Base-by-base conservation (phyloP, 2,888 invertebrate species). In the Pristionchus mayeri region DNA sequence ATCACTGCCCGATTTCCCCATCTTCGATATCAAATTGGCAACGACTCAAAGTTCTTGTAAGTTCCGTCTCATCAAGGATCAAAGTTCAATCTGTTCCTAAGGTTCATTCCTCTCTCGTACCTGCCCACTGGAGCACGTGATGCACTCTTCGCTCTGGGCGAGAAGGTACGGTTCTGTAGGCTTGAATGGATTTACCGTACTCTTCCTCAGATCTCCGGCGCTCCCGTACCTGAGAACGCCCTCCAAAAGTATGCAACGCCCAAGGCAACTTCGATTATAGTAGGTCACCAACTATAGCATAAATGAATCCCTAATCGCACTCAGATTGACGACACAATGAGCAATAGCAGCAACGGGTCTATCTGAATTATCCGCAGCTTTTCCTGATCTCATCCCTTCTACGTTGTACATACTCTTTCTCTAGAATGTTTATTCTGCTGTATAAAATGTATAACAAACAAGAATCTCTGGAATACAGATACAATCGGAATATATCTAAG, bases 1-100 rank as follows among this genome's bases (percentile, higher is more conserved):
- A 85, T 91, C 18, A 91, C 91, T 6, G 87, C 91, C 18, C 52
- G 84, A 11, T 84, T 52, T 24, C 84, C 84, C 16, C 84, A 54
- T 37, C 75, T 75, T 24, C 48, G 84, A 50, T 84, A 84, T 40
- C 84, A 84, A n/a, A 75, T 84, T 34, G 84, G 84, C 30, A 84
- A 40, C 24, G 84, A 84, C 48, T 71, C 84, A 37, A 71, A 52
- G 30, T 84, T 71, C 40, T 16, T 71, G 84, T 84, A 52, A 67
- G 75, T 18, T 13, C 34, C 27, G 40, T 6, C 37, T 37, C 9
- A 16, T 57, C 24, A 30, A 21, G 24, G 37, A 80, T 80, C 40
- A 40, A 82, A 82, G 82, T 44, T 60, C 52, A 48, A 57, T 3
- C 16, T 18, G 7, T 48, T 21, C 48, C 52, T 50, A 34, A 84